Evolutionary conservation across 2,888 invertebrate genomes (phyloP).

Genomic region (Lacanobia wlatinum): DNA sequence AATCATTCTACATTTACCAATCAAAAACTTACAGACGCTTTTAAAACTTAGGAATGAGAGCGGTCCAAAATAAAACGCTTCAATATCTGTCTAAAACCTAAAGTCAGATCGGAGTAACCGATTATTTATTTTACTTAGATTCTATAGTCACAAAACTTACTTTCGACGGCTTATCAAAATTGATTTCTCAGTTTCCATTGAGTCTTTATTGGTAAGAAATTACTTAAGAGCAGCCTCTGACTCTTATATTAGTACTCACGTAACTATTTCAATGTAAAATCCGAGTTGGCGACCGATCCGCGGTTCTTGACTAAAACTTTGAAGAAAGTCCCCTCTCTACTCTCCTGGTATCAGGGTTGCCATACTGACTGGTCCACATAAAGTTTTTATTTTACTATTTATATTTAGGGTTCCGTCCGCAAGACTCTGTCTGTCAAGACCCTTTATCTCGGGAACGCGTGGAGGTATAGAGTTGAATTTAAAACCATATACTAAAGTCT

Average conservation of each 20-base stretch:
- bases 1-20: constrained; percentile 10
- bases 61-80: constrained; percentile 5
- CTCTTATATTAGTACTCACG: constrained; percentile 45
- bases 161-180: constrained; percentile 38
- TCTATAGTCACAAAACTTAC: constrained; percentile 12
- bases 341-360: constrained; percentile 32
- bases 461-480: too few relatives aligned
- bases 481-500: too few relatives aligned
- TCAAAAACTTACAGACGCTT: neutral
- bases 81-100: constrained; percentile 18
- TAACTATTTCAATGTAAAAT: constrained; percentile 72
- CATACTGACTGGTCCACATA: constrained; percentile 1
- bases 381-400: neutral
- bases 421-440: too few relatives aligned
- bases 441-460: too few relatives aligned
- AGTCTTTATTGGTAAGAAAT: constrained; percentile 44
- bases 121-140: constrained; percentile 20
- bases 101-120: constrained; percentile 5
- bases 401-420: too few relatives aligned
- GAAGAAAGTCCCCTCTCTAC: constrained; percentile 36
- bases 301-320: constrained; percentile 60
- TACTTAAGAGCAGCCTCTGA: constrained; percentile 46
- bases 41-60: constrained; percentile 1
- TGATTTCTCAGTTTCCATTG: constrained; percentile 39
- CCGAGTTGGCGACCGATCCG: constrained; percentile 60